A percentile compares a stretch with the other conserved stretches of the same genome.
Conservation (phyloP, 2,113 vertebrate species). For the Laterallus jamaicensis region DNA sequence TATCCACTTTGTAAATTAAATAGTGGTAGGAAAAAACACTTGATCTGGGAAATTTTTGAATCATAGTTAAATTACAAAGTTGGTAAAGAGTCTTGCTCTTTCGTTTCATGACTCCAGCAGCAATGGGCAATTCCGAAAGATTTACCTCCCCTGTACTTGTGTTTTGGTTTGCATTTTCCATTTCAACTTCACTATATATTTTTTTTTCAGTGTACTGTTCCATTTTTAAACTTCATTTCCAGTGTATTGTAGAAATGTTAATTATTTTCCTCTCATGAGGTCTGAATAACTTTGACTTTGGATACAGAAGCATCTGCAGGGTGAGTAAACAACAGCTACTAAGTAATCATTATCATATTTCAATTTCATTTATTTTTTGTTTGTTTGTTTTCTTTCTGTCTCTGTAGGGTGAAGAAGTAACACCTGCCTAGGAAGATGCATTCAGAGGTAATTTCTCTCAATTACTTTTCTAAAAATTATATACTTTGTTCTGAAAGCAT, state of each 20-base stretch:
- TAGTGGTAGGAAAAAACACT: neutral
- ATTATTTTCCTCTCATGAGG: constrained; percentile 47
- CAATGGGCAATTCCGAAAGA: neutral
- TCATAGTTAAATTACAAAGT: neutral
- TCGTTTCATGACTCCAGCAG: neutral
- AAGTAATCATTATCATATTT: constrained; percentile 38
- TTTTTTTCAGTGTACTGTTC: neutral
- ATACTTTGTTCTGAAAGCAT: neutral
- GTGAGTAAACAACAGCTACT: constrained; percentile 54
- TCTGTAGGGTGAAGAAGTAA: constrained; percentile 18
- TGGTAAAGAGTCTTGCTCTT: neutral
- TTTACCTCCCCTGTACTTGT: neutral
- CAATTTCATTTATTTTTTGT: constrained; percentile 36
- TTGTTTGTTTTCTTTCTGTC: constrained; percentile 3
- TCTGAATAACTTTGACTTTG: constrained; percentile 50
- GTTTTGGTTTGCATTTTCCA: neutral
- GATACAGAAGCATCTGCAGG: constrained; percentile 36
- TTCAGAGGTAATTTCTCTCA: neutral
- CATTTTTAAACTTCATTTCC: constrained; percentile 35
- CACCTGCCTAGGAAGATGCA: constrained; percentile 9
- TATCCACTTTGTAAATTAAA: neutral
- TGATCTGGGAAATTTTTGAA: neutral
- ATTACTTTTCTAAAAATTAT: neutral
- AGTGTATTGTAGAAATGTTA: constrained; percentile 1
- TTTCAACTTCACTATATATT: neutral